Base-by-base conservation (phyloP, 2,113 vertebrate genomes). In the Oreochromis tanganicae region DNA sequence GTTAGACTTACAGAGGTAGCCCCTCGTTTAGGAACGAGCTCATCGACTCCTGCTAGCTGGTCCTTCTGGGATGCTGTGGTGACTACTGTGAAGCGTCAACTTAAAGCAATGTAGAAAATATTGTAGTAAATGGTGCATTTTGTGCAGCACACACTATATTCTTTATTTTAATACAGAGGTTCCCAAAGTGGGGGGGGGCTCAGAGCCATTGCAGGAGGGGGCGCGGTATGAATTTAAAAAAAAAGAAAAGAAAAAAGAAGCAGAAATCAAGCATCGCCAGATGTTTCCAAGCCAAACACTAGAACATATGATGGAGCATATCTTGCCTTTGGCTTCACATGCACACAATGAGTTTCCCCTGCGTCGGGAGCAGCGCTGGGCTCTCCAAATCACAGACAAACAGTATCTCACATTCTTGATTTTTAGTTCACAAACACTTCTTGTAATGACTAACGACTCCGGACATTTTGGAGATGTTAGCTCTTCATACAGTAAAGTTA, bases 251-350 rank as follows among this genome's bases (percentile, higher is more conserved):
- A 61, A 34, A 5, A 34, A 63, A 63, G 59, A 63, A 63, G 59
- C 16, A 63, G 59, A 63, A 34, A 63, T 63, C 29, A 63, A 63
- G 57, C 57, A 11, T 34, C 16, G 3, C 59, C 59, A 4, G 19
- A 36, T n/a, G 36, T n/a, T 36, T 36, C 9, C 8, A 16, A 59
- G 56, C 24, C 56, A 61, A 63, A 63, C 4, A 63, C 59, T 11
- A 0, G 29, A 61, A 19, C 59, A 34, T 34, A 0, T 63, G 16
- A 61, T 19, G 29, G 34, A 2, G 59, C 57, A 19, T 3, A 61
- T 32, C 27, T 8, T 61, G 1, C 27, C 32, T 32, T 0, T 32
- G 14, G 57, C 14, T 3, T 32, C 56, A 29, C 0, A 24, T 59
- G 56, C 24, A 27, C 56, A 59, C 24, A 59, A 29, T 9, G 5